Evolutionary conservation across 2,797 vertebrate species (phyloP).

Genomic region (Gila robusta): DNA sequence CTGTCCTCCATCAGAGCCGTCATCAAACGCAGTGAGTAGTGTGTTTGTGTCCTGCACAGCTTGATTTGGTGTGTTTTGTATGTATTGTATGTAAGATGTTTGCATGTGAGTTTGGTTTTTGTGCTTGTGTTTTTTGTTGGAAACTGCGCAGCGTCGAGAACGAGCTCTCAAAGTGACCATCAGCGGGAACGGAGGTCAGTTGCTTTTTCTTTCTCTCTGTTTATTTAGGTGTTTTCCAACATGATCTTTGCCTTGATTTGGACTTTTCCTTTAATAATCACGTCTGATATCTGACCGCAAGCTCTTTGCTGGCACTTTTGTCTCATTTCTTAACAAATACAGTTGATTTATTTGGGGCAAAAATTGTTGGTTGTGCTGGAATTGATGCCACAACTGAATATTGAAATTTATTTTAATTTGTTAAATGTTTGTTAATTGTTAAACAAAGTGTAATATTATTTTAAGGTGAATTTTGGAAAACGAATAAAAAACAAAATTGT

Average conservation of each 20-base stretch:
- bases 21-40: constrained; percentile 94
- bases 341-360: not conserved
- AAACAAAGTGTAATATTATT: not conserved
- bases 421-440: not conserved
- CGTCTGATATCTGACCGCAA: not conserved
- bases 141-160: constrained; percentile 77
- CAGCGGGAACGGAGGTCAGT: constrained; percentile 88
- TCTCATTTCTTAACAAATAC: not conserved
- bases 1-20: constrained; percentile 94
- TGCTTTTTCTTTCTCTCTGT: not conserved
- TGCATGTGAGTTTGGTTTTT: constrained; percentile 29
- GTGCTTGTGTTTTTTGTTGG: constrained; percentile 23
- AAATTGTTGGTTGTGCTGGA: not conserved
- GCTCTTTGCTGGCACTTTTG: not conserved
- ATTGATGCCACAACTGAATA: not conserved
- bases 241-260: not conserved
- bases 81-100: not conserved
- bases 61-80: constrained; percentile 6
- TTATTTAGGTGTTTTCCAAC: not conserved
- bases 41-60: not conserved
- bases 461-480: not conserved
- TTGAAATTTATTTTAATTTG: not conserved
- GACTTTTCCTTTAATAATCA: not conserved
- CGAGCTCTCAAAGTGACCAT: constrained; percentile 79
- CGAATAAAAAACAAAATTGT: not conserved